phyloP scores from a whole-genome alignment of 2,113 vertebrate genomes.

The Carassius carassius region DNA sequence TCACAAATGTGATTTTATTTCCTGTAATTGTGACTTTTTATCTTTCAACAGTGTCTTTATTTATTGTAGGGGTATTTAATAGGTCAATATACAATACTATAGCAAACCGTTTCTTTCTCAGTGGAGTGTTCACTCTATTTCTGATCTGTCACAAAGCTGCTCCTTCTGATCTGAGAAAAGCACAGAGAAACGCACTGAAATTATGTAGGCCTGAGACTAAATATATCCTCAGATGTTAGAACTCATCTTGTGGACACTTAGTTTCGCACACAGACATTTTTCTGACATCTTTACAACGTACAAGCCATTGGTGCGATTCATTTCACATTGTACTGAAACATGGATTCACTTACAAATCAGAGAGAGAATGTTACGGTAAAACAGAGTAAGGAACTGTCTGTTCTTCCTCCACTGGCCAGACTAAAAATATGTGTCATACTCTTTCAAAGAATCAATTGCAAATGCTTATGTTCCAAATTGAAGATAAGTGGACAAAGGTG shows the following conservation, averaged over 20 bases:
- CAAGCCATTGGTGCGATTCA: not conserved
- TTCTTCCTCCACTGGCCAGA: not conserved
- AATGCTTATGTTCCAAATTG: conserved; percentile 39
- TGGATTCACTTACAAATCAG: conserved; percentile 13
- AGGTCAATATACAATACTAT: no score
- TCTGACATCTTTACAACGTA: not conserved
- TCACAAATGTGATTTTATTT: no score
- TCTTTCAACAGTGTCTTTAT: no score
- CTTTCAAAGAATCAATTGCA: conserved; percentile 44
- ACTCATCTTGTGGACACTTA: not conserved
- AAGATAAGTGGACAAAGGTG: conserved; percentile 53
- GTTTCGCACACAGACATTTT: not conserved
- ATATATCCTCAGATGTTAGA: conserved; percentile 9
- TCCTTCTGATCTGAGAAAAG: not conserved
- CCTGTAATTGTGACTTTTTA: no score
- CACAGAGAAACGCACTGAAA: not conserved
- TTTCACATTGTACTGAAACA: not conserved
- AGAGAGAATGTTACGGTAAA: not conserved
- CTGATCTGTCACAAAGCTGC: no score
- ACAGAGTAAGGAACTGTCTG: not conserved
- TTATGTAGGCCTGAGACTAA: not conserved
- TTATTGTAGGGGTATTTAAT: no score
- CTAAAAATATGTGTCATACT: conserved; percentile 14
- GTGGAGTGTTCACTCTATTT: no score
- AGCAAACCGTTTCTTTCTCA: no score